Base-by-base conservation (phyloP, 2,888 invertebrate genomes). In the Smittia aterrima region DNA sequence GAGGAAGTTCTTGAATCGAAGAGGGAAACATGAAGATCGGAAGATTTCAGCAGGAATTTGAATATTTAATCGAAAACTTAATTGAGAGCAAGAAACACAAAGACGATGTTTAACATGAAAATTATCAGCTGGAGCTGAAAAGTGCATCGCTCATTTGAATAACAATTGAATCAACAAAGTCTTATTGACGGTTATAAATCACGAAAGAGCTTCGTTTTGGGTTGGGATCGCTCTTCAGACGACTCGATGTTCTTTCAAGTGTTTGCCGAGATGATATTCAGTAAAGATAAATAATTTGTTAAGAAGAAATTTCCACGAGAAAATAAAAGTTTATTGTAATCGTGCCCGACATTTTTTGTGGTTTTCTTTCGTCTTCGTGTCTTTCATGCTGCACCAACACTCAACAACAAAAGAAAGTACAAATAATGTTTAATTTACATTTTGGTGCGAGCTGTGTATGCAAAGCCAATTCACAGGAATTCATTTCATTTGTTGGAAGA, bases 391-490 rank as follows among this genome's bases (percentile, higher is more conserved):
- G 16, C 47, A 47, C 47, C 16, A 11, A 47, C 16, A 47, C 47
- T n/a, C 47, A 11, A 58, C 58, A 67, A 70, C 70, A 70, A 70
- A 70, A 70, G 70, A 70, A 70, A 70, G 70, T 54, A 70, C 70
- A 70, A 70, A 70, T 32, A 66, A 66, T 27, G 24, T 47, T 20
- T 47, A 54, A 70, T 70, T 70, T 54, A 53, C 70, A 54, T 54
- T 9, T 18, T 32, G 27, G 70, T 53, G 27, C 41, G 54, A 70
- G 47, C 11, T 11, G 16, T 47, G 16, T n/a, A 47, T 32, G 32
- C 32, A 32, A 32, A 32, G 32, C 32, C 32, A 9, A 3, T 32
- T 32, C 32, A 32, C 32, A 3, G 32, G 32, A 32, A 32, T 32
- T 32, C 9, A 32, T 3, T n/a, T n/a, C n/a, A n/a, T 32, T 32